These are phyloP conservation scores for Melanostoma scalare DNA, from an alignment of 2,888 invertebrate species.

Conservation along the genomic window DNA sequence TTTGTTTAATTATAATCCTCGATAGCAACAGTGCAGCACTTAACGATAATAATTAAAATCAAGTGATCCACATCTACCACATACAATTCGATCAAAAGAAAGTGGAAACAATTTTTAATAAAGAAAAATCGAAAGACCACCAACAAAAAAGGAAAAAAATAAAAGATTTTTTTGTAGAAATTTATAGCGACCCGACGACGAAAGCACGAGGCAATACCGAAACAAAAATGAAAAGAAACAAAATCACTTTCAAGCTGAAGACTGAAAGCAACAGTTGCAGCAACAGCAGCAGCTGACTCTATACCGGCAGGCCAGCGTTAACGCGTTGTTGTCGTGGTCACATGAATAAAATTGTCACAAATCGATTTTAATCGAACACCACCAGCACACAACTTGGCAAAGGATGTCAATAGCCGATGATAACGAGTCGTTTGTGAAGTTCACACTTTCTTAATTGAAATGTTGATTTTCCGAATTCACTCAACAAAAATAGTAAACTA, in stretches of 20 bases:
- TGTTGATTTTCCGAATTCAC: constrained; percentile 69
- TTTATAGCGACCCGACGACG: constrained; percentile 34
- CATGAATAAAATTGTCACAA: constrained; percentile 71
- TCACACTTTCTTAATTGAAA: constrained; percentile 72
- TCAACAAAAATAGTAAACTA: constrained; percentile 59
- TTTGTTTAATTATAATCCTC: constrained; percentile 51
- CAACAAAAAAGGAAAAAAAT: constrained; percentile 1
- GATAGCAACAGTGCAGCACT: constrained; percentile 65
- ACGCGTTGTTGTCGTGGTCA: constrained; percentile 49
- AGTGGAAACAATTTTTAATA: constrained; percentile 58
- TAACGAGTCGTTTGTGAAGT: constrained; percentile 32
- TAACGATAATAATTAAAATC: constrained; percentile 61
- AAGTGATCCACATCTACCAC: constrained; percentile 53
- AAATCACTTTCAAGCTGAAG: constrained; percentile 11
- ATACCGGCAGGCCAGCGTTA: constrained; percentile 52
- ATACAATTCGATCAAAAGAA: constrained; percentile 69
- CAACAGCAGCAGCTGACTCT: constrained; percentile 55
- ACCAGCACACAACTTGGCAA: not conserved
- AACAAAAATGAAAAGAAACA: constrained; percentile 51
- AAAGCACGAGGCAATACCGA: constrained; percentile 35
- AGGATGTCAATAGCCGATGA: constrained; percentile 14
- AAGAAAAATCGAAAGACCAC: constrained; percentile 27
- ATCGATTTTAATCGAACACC: constrained; percentile 65
- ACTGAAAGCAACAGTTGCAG: constrained; percentile 20
- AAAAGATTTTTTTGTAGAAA: constrained; percentile 32